Percentiles rank a stretch among this genome's conserved stretches.
phyloP scores from a whole-genome alignment of 2,888 invertebrate genomes.

The Eristalis intricaria region DNA sequence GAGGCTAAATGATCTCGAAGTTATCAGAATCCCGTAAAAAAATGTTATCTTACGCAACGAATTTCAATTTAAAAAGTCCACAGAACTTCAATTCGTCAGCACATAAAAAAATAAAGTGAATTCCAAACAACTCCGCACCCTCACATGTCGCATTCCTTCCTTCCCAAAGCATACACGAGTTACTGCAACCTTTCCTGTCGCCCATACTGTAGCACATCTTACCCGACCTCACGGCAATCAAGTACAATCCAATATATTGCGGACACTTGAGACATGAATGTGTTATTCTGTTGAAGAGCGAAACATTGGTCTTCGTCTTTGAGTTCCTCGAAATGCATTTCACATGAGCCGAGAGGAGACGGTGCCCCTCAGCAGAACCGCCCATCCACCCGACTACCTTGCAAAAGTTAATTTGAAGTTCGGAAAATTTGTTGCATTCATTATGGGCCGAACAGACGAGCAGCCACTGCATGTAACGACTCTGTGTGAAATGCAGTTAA shows the following conservation, averaged over 20 bases:
- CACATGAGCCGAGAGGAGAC: background rate
- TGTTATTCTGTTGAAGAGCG: slow-evolving; percentile 24
- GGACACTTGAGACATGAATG: slow-evolving; percentile 8
- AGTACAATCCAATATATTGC: slow-evolving; percentile 9
- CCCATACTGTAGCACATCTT: background rate
- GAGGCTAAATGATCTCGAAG: too few species aligned
- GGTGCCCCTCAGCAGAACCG: background rate
- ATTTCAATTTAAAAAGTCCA: too few species aligned
- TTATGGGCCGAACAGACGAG: slow-evolving; percentile 10
- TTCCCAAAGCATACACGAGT: background rate
- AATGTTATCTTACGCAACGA: too few species aligned
- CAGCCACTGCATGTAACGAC: slow-evolving; percentile 26
- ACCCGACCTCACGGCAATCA: background rate
- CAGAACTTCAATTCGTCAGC: too few species aligned
- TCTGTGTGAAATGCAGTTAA: slow-evolving; percentile 56
- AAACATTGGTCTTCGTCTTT: slow-evolving; percentile 32
- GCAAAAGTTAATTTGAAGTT: slow-evolving; percentile 63
- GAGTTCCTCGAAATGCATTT: slow-evolving; percentile 36
- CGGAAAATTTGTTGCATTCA: slow-evolving; percentile 51
- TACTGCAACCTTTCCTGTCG: background rate
- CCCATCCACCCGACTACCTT: background rate
- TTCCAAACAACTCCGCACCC: background rate
- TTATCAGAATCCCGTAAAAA: too few species aligned
- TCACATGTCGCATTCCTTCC: background rate
- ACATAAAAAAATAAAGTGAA: too few species aligned